Evolutionary conservation across 1,140 invertebrate species (phyloP).

Genomic region (Sycobia sp.): DNA sequence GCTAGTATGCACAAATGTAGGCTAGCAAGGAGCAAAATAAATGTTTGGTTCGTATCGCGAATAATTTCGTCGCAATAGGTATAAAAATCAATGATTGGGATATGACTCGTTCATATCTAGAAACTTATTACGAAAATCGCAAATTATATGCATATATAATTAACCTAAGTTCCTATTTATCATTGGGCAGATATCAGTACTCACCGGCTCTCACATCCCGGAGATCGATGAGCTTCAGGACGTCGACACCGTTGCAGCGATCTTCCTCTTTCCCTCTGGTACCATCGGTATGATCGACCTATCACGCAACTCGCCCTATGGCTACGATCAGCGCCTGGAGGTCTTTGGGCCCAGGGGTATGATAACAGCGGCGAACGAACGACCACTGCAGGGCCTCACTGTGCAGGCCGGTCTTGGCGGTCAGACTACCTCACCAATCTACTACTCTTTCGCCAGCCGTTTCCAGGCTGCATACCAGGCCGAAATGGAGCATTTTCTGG

Average conservation of each 20-base stretch:
- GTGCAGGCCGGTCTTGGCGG: constrained; percentile 55
- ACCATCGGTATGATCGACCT: constrained; percentile 70
- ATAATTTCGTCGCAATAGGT: no score
- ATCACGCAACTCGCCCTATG: constrained; percentile 68
- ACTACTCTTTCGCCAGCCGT: constrained; percentile 69
- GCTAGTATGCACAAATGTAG: no score
- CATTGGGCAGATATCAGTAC: constrained; percentile 64
- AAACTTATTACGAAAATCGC: no score
- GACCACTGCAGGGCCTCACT: constrained; percentile 60
- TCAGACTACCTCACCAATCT: constrained; percentile 62
- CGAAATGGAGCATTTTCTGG: constrained; percentile 72
- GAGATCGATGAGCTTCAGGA: constrained; percentile 68
- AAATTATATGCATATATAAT: no score
- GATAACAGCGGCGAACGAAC: constrained; percentile 66
- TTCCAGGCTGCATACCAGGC: constrained; percentile 65
- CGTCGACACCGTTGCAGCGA: constrained; percentile 69
- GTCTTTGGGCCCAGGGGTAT: constrained; percentile 69
- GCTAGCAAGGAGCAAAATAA: no score
- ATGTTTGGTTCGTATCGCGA: no score
- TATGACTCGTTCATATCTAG: no score
- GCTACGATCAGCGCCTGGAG: constrained; percentile 76
- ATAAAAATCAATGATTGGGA: no score
- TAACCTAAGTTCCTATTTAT: no score
- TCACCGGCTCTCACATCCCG: constrained; percentile 63
- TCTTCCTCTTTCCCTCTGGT: constrained; percentile 69